These are phyloP conservation scores for Perognathus longimembris DNA, from an alignment of 2,113 vertebrate genomes.

Conservation along the genomic window DNA sequence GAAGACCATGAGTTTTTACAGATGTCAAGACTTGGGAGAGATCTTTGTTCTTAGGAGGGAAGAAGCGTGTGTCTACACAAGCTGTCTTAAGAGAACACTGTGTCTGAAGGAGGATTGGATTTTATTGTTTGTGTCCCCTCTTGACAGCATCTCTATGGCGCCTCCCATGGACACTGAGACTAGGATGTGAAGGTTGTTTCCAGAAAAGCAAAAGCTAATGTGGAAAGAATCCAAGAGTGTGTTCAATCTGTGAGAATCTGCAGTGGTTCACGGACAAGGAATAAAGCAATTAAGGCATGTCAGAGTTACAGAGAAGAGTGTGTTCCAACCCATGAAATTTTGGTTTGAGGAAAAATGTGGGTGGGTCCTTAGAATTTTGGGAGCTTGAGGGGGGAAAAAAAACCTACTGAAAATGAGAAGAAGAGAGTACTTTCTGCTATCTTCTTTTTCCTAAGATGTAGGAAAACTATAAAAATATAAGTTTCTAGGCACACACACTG, in stretches of 20 bases:
- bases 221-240: constrained; percentile 47
- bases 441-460: neutral
- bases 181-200: constrained; percentile 18
- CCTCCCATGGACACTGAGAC: neutral
- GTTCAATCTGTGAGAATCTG: constrained; percentile 29
- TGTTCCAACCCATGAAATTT: constrained; percentile 41
- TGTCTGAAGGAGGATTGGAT: neutral
- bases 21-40: neutral
- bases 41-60: neutral
- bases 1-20: constrained; percentile 11
- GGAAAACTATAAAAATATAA: neutral
- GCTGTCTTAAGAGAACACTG: neutral
- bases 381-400: neutral
- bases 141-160: constrained; percentile 1
- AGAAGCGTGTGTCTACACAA: neutral
- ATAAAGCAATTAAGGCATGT: neutral
- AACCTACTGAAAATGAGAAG: neutral
- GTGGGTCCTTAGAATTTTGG: neutral
- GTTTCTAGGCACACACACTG: neutral
- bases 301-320: neutral
- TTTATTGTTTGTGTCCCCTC: neutral
- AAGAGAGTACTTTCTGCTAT: neutral
- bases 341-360: constrained; percentile 31
- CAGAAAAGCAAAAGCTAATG: constrained; percentile 8
- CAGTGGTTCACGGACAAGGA: neutral